These are phyloP conservation scores for Notothenia coriiceps DNA, from an alignment of 2,113 vertebrate genomes.

Conservation along the genomic window DNA sequence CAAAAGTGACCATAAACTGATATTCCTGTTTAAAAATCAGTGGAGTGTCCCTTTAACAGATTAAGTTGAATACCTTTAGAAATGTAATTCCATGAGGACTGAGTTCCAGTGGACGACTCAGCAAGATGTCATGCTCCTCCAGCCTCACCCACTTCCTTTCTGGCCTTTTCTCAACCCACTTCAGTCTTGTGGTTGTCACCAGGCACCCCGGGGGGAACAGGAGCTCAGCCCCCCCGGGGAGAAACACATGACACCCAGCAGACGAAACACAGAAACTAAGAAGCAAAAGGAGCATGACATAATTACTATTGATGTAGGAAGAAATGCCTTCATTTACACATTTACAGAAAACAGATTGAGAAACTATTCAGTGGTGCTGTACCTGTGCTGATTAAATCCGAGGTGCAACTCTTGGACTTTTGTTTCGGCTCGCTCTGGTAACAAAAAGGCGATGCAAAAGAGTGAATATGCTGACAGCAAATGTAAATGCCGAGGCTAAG, in stretches of 20 bases:
- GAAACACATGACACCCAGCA: constrained; percentile 83
- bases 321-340: background rate
- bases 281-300: constrained; percentile 37
- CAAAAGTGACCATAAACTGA: background rate
- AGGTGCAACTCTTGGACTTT: constrained; percentile 81
- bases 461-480: background rate
- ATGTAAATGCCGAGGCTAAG: background rate
- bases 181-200: constrained; percentile 60
- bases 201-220: constrained; percentile 82
- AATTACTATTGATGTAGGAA: background rate
- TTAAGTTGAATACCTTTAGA: constrained; percentile 73
- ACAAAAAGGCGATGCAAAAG: constrained; percentile 14
- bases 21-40: background rate
- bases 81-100: constrained; percentile 82
- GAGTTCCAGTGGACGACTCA: constrained; percentile 83
- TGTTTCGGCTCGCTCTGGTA: constrained; percentile 55
- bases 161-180: constrained; percentile 77
- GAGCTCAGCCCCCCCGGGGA: constrained; percentile 85
- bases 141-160: constrained; percentile 81
- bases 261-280: constrained; percentile 82
- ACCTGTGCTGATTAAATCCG: constrained; percentile 80
- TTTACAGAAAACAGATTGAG: background rate
- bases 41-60: background rate
- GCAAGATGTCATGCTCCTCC: constrained; percentile 83
- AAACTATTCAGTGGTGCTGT: constrained; percentile 22